Evolutionary conservation across 2,113 vertebrate species (phyloP).

Genomic region (Seriola aureovittata): DNA sequence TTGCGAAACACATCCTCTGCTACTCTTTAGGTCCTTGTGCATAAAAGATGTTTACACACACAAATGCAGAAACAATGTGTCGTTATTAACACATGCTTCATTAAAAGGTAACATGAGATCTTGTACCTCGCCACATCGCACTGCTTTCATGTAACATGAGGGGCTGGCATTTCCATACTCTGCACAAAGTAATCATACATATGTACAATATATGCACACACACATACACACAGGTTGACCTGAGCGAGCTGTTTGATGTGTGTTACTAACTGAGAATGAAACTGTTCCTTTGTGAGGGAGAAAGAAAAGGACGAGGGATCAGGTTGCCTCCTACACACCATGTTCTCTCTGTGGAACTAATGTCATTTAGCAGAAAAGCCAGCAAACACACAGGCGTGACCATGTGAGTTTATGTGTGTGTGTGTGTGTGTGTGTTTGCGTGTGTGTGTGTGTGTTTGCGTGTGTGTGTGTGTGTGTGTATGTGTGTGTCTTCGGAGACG

Average conservation of each 20-base stretch:
- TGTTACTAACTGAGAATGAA: conserved; percentile 75
- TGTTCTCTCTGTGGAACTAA: conserved; percentile 83
- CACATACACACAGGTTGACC: conserved; percentile 69
- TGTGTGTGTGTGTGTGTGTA: conserved; percentile 31
- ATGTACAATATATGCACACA: conserved; percentile 19
- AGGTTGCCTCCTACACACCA: conserved; percentile 81
- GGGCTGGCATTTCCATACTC: conserved; percentile 16
- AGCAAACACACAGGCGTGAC: conserved; percentile 80
- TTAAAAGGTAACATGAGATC: conserved; percentile 55
- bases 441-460: conserved; percentile 50
- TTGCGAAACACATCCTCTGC: neutral
- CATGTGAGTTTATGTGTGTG: conserved; percentile 49
- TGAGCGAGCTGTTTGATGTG: conserved; percentile 73
- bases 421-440: conserved; percentile 31
- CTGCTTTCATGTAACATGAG: conserved; percentile 41
- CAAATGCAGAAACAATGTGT: conserved; percentile 26
- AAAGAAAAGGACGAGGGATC: conserved; percentile 80
- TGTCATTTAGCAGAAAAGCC: conserved; percentile 81
- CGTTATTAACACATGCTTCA: conserved; percentile 37
- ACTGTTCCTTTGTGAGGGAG: conserved; percentile 80
- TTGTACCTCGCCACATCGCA: conserved; percentile 28
- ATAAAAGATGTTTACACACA: conserved; percentile 11
- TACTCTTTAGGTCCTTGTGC: conserved; percentile 16
- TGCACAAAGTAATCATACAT: conserved; percentile 38
- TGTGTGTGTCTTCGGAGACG: conserved; percentile 11